phyloP scores from a whole-genome alignment of 2,888 invertebrate genomes.

The Mesorhabditis belari region DNA sequence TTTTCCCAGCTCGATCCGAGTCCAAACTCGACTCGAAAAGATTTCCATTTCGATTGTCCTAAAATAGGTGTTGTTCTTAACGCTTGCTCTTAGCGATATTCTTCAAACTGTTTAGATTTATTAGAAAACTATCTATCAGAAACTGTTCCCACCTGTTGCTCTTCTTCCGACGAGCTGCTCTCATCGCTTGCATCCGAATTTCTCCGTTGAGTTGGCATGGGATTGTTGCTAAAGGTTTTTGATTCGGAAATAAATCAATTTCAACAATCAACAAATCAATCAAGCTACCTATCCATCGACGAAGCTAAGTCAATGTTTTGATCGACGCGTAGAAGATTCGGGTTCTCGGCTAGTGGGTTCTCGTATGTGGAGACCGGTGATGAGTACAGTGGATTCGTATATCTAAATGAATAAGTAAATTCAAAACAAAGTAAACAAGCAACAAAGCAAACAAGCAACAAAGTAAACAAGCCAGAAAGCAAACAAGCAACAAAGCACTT shows the following conservation, averaged over 20 bases:
- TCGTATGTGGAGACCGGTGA: slow-evolving; percentile 20
- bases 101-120: too few relatives aligned
- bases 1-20: neutral
- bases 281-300: slow-evolving; percentile 5
- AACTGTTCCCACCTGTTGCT: slow-evolving; percentile 3
- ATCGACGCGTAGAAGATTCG: slow-evolving; percentile 5
- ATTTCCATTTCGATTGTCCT: neutral
- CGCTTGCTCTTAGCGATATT: too few relatives aligned
- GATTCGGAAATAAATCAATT: neutral
- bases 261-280: neutral
- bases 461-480: too few relatives aligned
- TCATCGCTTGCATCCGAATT: slow-evolving; percentile 10
- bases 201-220: neutral
- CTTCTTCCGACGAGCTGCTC: slow-evolving; percentile 2
- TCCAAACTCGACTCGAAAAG: neutral
- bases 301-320: slow-evolving; percentile 12
- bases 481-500: neutral
- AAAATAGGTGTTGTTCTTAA: too few relatives aligned
- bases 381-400: slow-evolving; percentile 18
- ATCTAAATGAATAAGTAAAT: slow-evolving; percentile 1
- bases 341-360: slow-evolving; percentile 9
- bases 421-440: too few relatives aligned
- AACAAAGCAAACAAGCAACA: too few relatives aligned
- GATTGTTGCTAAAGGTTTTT: neutral
- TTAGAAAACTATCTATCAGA: too few relatives aligned